Evolutionary conservation across 2,113 vertebrate species (phyloP), one percentile per base, ranked within the genome.

Genomic region (Xyrauchen texanus): DNA sequence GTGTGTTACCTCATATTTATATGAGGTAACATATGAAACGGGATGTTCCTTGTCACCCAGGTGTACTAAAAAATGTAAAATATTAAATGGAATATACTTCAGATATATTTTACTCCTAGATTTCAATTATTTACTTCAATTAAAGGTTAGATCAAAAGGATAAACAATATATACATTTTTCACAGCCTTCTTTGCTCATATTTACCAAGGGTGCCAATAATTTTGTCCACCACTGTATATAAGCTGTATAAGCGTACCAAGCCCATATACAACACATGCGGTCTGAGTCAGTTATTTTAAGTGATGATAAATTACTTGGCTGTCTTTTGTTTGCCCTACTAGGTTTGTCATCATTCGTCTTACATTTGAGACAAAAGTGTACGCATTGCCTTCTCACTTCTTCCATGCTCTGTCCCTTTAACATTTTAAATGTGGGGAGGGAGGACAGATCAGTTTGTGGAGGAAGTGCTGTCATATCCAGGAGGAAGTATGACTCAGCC

Each of bases 401-500:
- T 91, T 91, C 92, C 90, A 84, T 87, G 88, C 72, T 8, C 73
- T 67, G 61, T 84, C 67, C 67, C 83, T 82, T 88, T 81, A 71
- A 86, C 65, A 77, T 83, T 73, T 76, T 16, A 81, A 85, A 79
- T 82, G 58, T 61, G 86, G 68, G 81, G 45, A 65, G 66, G 62
- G 84, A 62, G 71, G 83, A 81, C 83, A 87, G 85, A 84, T 81
- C 83, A 78, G 73, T 80, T 77, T 85, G 83, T 83, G 82, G 21
- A 93, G 90, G 92, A 93, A 92, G 89, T 88, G 78, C 69, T 90
- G 91, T 93, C 91, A 91, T 86, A 88, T 93, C 91, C 92, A 93
- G 90, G 87, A 94, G 93, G 92, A 93, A 93, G 92, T 91, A 89
- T 93, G 93, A 94, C 84, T 94, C 93, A 93, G 89, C 80, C 72